Percentiles rank a stretch among this genome's conserved stretches.
Conservation (phyloP, 2,888 invertebrate species). For the Phania funesta region DNA sequence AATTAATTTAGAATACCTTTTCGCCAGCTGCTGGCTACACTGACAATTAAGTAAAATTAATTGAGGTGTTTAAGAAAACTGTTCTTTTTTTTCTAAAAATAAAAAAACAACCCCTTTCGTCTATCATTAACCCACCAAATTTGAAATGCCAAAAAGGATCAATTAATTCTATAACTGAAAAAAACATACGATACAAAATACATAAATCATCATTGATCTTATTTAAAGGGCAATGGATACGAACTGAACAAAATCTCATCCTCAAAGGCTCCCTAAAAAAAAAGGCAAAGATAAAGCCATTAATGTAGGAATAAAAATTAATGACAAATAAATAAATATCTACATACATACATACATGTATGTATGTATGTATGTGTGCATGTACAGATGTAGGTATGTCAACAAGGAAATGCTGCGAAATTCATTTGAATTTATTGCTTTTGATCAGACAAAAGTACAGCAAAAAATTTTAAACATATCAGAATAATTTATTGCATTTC, state of each 20-base stretch:
- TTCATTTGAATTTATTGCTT: constrained; percentile 55
- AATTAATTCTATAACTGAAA: too few relatives aligned
- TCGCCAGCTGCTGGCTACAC: too few relatives aligned
- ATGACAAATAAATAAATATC: constrained; percentile 38
- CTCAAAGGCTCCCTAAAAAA: background rate
- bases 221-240: background rate
- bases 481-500: constrained; percentile 5
- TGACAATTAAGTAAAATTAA: too few relatives aligned
- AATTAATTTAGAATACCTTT: too few relatives aligned
- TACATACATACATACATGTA: too few relatives aligned
- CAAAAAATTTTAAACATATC: background rate
- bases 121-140: background rate
- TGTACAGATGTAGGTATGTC: too few relatives aligned
- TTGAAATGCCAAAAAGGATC: background rate
- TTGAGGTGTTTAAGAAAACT: too few relatives aligned
- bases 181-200: background rate
- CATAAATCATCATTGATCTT: background rate
- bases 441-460: constrained; percentile 14
- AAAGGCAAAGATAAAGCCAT: constrained; percentile 17
- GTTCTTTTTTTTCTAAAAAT: too few relatives aligned
- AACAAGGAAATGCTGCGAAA: constrained; percentile 42
- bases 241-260: constrained; percentile 4
- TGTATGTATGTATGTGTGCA: too few relatives aligned
- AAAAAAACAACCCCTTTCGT: too few relatives aligned
- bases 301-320: constrained; percentile 26